Evolutionary conservation across 2,113 vertebrate genomes (phyloP).

Genomic region (Micronisus gabar): DNA sequence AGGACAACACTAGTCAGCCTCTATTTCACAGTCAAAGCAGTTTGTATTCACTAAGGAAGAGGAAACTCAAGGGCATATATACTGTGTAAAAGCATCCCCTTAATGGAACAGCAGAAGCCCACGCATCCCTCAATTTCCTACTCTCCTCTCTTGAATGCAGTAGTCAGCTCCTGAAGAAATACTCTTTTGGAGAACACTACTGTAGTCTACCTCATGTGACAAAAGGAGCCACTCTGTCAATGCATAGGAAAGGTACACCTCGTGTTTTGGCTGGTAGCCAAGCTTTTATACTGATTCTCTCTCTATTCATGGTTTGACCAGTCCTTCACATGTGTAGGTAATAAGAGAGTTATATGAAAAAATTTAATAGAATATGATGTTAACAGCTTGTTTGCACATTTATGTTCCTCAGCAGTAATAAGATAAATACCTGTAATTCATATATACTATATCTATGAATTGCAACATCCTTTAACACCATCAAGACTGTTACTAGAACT

Average conservation of each 20-base stretch:
- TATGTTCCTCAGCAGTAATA: background rate
- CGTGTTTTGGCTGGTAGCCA: background rate
- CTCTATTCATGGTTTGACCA: background rate
- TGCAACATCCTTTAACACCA: background rate
- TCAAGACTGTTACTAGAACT: background rate
- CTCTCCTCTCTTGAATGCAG: background rate
- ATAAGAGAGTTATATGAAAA: background rate
- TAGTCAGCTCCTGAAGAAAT: background rate
- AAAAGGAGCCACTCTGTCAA: rapidly evolving
- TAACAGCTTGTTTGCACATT: background rate
- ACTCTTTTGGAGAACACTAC: background rate
- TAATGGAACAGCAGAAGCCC: background rate
- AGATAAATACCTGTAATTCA: background rate
- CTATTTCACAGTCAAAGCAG: background rate
- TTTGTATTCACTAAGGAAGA: background rate
- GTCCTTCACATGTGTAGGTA: background rate
- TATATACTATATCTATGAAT: background rate
- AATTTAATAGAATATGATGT: background rate
- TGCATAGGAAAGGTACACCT: background rate
- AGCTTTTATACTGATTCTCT: background rate
- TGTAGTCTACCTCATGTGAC: background rate
- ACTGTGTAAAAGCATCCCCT: background rate
- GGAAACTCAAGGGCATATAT: background rate
- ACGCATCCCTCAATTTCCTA: background rate
- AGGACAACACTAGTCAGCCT: background rate